These are phyloP conservation scores for Platalea minor DNA, from an alignment of 2,797 vertebrate species.

Conservation along the genomic window DNA sequence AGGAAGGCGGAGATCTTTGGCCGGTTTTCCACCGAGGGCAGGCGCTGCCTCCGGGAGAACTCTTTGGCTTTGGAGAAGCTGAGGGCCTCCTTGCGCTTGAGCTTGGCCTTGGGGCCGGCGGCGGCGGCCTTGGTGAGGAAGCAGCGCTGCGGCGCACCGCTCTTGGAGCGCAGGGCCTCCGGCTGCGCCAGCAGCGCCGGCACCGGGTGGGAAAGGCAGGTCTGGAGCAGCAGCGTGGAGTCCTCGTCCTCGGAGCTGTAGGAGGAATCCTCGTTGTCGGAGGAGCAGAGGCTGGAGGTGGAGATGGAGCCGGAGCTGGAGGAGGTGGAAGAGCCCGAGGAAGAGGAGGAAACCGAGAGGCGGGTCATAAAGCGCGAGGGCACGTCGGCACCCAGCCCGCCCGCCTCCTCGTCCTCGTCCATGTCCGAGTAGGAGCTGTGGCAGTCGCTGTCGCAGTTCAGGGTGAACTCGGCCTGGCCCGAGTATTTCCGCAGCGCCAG, in stretches of 20 bases:
- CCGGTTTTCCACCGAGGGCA: slow-evolving; percentile 88
- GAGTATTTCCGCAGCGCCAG: slow-evolving; percentile 83
- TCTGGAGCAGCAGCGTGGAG: slow-evolving; percentile 85
- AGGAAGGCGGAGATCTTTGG: slow-evolving; percentile 87
- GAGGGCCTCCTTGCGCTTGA: slow-evolving; percentile 87
- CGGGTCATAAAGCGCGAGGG: slow-evolving; percentile 87
- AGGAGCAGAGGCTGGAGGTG: slow-evolving; percentile 95
- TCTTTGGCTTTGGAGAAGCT: slow-evolving; percentile 88
- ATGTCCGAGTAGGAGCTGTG: slow-evolving; percentile 94
- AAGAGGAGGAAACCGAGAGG: slow-evolving; percentile 89
- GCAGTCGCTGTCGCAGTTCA: slow-evolving; percentile 91
- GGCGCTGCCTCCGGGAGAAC: slow-evolving; percentile 88
- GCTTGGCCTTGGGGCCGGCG: slow-evolving; percentile 78
- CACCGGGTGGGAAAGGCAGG: slow-evolving; percentile 84
- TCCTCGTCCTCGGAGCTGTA: slow-evolving; percentile 94
- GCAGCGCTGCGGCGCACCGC: slow-evolving; percentile 72
- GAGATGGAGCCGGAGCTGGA: slow-evolving; percentile 93
- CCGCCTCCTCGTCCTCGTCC: slow-evolving; percentile 89
- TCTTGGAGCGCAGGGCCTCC: slow-evolving; percentile 74
- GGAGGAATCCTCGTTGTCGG: slow-evolving; percentile 95
- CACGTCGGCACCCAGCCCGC: slow-evolving; percentile 74
- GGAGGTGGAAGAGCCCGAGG: slow-evolving; percentile 90
- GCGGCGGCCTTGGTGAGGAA: slow-evolving; percentile 83
- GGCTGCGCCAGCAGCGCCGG: slow-evolving; percentile 83
- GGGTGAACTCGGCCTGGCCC: slow-evolving; percentile 79